A percentile compares a stretch with the other conserved stretches of the same genome.
These are phyloP conservation scores for Amphimedon queenslandica DNA, from an alignment of 37 sponge, comb jelly and placozoan species.

Conservation along the genomic window DNA sequence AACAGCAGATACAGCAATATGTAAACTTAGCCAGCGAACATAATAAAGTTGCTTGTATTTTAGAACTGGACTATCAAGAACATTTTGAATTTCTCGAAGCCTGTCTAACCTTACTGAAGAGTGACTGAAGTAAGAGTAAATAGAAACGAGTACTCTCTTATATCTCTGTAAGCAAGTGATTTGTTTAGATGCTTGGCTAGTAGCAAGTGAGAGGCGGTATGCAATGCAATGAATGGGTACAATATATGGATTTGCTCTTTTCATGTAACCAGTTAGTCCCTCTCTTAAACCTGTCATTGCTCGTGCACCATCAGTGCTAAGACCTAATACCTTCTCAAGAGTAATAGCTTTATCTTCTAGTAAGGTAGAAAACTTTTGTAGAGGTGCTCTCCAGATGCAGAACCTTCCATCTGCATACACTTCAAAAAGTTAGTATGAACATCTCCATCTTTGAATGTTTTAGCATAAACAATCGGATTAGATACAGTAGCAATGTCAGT, in stretches of 20 bases:
- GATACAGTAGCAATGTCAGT: not conserved
- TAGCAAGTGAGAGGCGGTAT: not conserved
- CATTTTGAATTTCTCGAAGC: not conserved
- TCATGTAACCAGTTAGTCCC: not conserved
- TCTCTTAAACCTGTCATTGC: not conserved
- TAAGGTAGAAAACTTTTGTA: too few species aligned
- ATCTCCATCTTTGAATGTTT: too few species aligned
- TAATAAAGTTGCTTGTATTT: not conserved
- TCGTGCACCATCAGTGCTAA: not conserved
- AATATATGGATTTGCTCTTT: not conserved
- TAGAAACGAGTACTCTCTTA: not conserved
- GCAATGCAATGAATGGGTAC: not conserved
- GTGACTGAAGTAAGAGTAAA: not conserved
- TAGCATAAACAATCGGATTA: too few species aligned
- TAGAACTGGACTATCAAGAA: not conserved
- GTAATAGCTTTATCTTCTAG: too few species aligned
- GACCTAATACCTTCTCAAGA: not conserved
- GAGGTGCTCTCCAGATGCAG: too few species aligned
- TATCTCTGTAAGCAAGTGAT: not conserved
- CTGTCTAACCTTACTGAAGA: not conserved
- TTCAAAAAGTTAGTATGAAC: too few species aligned
- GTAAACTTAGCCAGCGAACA: not conserved
- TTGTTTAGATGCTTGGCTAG: not conserved
- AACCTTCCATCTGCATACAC: too few species aligned
- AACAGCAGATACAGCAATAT: not conserved